These are phyloP conservation scores for Zeus faber DNA, from an alignment of 2,113 vertebrate genomes.

Conservation along the genomic window DNA sequence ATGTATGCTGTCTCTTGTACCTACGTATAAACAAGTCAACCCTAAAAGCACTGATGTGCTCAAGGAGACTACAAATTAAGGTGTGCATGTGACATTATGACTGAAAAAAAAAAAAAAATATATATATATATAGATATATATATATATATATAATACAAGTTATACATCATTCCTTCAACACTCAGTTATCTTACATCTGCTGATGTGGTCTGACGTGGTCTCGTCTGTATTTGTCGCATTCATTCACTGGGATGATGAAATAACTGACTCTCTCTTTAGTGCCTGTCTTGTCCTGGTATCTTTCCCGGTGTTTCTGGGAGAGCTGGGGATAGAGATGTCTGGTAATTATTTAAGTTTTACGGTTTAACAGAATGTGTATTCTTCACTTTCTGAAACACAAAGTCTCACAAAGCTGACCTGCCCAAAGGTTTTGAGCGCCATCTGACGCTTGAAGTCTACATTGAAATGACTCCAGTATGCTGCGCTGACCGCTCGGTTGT, in stretches of 20 bases:
- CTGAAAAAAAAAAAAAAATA: too few species aligned
- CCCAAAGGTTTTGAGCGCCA: conserved; percentile 56
- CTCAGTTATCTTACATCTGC: too few species aligned
- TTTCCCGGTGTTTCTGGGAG: conserved; percentile 61
- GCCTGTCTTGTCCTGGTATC: conserved; percentile 68
- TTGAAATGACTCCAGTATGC: conserved; percentile 52
- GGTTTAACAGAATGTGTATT: not conserved
- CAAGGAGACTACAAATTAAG: too few species aligned
- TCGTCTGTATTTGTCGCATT: not conserved
- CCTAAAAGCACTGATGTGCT: too few species aligned
- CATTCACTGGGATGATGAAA: conserved; percentile 61
- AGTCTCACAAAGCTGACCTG: conserved; percentile 55
- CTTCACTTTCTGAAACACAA: not conserved
- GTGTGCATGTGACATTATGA: too few species aligned
- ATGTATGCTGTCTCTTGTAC: too few species aligned
- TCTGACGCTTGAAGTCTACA: conserved; percentile 45
- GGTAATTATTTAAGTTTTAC: not conserved
- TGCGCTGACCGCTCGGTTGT: conserved; percentile 15
- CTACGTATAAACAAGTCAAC: too few species aligned
- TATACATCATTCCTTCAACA: too few species aligned
- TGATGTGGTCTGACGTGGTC: not conserved
- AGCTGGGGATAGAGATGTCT: conserved; percentile 45
- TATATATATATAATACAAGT: too few species aligned
- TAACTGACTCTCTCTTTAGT: conserved; percentile 41
- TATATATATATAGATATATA: too few species aligned